A percentile compares a stretch with the other conserved stretches of the same genome.
Conservation (phyloP, 2,888 invertebrate species). For the Cheilosia impressa region DNA sequence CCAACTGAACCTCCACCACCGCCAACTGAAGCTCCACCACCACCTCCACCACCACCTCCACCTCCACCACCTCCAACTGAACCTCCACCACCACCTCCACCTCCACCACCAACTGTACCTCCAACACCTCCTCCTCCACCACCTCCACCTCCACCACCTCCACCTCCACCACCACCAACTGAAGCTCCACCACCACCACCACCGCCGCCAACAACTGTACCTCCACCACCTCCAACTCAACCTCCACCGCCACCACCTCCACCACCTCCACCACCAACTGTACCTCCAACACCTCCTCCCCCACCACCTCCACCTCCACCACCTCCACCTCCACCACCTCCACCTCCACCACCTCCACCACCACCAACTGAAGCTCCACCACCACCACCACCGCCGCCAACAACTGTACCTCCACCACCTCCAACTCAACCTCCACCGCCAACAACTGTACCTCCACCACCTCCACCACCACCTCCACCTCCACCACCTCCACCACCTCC, state of each 20-base stretch:
- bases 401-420: background rate
- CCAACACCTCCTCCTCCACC: background rate
- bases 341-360: slow-evolving; percentile 2
- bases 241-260: background rate
- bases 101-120: background rate
- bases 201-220: slow-evolving; percentile 1
- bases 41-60: too few species aligned
- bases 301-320: background rate
- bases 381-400: background rate
- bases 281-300: background rate
- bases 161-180: background rate
- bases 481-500: background rate
- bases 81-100: background rate
- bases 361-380: slow-evolving; percentile 7
- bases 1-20: too few species aligned
- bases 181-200: slow-evolving; percentile 24
- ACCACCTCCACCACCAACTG: slow-evolving; percentile 5
- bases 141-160: slow-evolving; percentile 1
- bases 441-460: background rate
- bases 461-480: background rate
- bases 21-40: background rate
- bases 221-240: background rate
- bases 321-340: background rate
- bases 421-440: background rate
- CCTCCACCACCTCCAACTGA: background rate